Evolutionary conservation across 2,797 vertebrate genomes (phyloP).

Genomic region (Heterohyrax brucei): DNA sequence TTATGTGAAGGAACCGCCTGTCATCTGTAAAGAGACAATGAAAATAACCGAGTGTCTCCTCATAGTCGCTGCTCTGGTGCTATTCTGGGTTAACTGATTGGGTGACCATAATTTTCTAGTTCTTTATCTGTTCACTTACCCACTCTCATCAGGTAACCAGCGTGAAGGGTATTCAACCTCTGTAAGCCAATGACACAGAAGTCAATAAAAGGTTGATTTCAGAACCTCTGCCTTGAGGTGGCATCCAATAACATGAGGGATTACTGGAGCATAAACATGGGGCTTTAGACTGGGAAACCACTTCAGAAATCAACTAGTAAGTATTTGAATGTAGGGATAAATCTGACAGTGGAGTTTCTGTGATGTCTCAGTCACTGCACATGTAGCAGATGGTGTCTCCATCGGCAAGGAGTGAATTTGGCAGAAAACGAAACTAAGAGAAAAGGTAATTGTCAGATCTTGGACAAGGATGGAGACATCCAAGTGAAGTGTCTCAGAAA

Average conservation of each 20-base stretch:
- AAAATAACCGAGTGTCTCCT: neutral
- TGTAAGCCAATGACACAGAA: neutral
- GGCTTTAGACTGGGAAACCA: neutral
- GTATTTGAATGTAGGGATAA: neutral
- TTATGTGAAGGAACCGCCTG: accelerated
- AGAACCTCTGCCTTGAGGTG: neutral
- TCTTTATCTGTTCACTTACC: neutral
- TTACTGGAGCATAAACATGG: neutral
- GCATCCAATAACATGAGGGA: neutral
- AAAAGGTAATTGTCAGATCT: slow-evolving; percentile 55
- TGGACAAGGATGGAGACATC: slow-evolving; percentile 46
- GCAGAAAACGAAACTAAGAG: slow-evolving; percentile 36
- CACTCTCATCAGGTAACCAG: neutral
- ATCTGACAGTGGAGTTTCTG: neutral
- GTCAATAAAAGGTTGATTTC: neutral
- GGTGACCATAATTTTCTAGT: neutral
- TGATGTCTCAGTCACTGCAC: neutral
- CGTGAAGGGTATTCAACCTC: neutral
- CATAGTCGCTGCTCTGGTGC: neutral
- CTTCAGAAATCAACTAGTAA: slow-evolving; percentile 27
- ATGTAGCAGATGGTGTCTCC: slow-evolving; percentile 64
- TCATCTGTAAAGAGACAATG: neutral
- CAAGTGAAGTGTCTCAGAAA: slow-evolving; percentile 60
- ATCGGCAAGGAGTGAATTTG: slow-evolving; percentile 33
- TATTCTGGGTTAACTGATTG: neutral